Evolutionary conservation across 2,113 vertebrate genomes (phyloP).

Genomic region (Varanus salvator): DNA sequence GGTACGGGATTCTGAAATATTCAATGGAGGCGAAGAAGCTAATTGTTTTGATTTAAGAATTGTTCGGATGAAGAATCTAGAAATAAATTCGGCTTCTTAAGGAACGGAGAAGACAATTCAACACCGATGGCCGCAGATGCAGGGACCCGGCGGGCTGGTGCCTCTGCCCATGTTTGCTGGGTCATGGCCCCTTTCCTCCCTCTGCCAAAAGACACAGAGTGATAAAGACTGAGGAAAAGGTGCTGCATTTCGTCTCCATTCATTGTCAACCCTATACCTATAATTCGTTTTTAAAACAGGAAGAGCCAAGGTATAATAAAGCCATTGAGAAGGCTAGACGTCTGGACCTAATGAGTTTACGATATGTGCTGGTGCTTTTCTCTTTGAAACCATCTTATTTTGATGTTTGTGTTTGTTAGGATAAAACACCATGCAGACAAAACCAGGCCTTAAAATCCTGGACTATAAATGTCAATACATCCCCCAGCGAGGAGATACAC

Average conservation of each 20-base stretch:
- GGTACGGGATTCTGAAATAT: not conserved
- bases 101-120: conserved; percentile 45
- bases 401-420: conserved; percentile 90
- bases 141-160: conserved; percentile 49
- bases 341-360: conserved; percentile 99
- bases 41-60: conserved; percentile 58
- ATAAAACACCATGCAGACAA: conserved; percentile 87
- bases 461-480: conserved; percentile 80
- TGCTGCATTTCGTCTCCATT: conserved; percentile 85
- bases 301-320: conserved; percentile 96
- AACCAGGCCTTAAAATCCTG: conserved; percentile 76
- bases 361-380: conserved; percentile 85
- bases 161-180: conserved; percentile 18
- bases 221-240: conserved; percentile 76
- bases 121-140: conserved; percentile 42
- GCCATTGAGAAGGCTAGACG: conserved; percentile 95
- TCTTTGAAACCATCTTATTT: conserved; percentile 92
- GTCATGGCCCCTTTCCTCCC: not conserved
- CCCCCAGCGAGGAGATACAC: conserved; percentile 57
- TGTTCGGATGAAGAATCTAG: conserved; percentile 69
- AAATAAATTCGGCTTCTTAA: conserved; percentile 66
- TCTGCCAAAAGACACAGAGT: conserved; percentile 57
- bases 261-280: conserved; percentile 85
- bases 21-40: conserved; percentile 62
- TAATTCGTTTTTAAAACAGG: conserved; percentile 96